phyloP scores from a whole-genome alignment of 1,140 invertebrate genomes.

The Neodiprion pinetum region DNA sequence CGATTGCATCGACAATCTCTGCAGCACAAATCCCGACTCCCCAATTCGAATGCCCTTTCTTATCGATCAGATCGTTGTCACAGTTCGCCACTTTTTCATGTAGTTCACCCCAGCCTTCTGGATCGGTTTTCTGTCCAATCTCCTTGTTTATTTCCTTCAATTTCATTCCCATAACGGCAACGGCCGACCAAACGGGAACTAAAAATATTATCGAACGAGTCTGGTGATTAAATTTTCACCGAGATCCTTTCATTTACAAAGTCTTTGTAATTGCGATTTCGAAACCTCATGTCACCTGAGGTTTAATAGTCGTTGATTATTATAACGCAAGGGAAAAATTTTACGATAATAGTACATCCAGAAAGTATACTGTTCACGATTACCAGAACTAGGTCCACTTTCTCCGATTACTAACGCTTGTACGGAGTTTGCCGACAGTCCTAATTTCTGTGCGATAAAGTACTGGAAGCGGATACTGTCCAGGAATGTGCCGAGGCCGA shows the following conservation, averaged over 20 bases:
- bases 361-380: no score
- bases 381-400: slow-evolving; percentile 66
- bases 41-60: slow-evolving; percentile 66
- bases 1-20: slow-evolving; percentile 62
- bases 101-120: slow-evolving; percentile 65
- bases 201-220: background rate
- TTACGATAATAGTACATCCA: no score
- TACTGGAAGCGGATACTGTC: slow-evolving; percentile 69
- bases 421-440: slow-evolving; percentile 62
- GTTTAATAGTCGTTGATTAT: no score
- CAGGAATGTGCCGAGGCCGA: slow-evolving; percentile 70
- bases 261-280: no score
- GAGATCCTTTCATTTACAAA: no score
- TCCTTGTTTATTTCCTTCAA: slow-evolving; percentile 64
- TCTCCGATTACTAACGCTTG: slow-evolving; percentile 70
- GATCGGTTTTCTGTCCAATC: slow-evolving; percentile 59
- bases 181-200: slow-evolving; percentile 71
- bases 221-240: no score
- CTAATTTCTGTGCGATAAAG: slow-evolving; percentile 64
- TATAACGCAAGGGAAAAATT: no score
- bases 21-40: slow-evolving; percentile 63
- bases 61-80: slow-evolving; percentile 60
- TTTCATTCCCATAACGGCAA: slow-evolving; percentile 68
- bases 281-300: no score
- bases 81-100: slow-evolving; percentile 65